Evolutionary conservation across 30 jellyfish, hydroid and myxozoan genomes (phyloP), one percentile per base, ranked within the genome.

Genomic region (Aurelia coerulea): DNA sequence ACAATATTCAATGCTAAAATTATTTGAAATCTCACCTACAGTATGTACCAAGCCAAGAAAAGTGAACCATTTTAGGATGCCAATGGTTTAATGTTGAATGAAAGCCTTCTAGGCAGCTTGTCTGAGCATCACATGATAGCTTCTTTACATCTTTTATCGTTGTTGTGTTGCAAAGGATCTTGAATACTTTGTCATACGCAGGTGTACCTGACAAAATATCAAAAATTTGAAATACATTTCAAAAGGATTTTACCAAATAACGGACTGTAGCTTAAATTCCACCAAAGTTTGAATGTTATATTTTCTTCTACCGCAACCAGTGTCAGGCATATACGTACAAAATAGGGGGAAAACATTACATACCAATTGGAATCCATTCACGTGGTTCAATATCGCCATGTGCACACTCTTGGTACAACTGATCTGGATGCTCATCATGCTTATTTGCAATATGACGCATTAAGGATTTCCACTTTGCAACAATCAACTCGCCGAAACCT

Each of bases 401-500:
- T 29, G 80, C 80, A 34, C 80, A 69, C 23, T 69, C 56, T 12
- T 69, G 16, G 73, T n/a, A 74, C 29, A 54, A 35, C 18, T 39
- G 54, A 52, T 54, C 69, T 74, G 69, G 72, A 74, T 74, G 69
- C 8, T 74, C 69, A 19, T 46, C 23, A 62, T 79, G 90, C 41
- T 79, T 65, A 29, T 65, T 81, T 39, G 81, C 90, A 62, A 62
- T 52, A 65, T 79, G 90, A 18, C 79, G 54, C 59, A 79, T 52
- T 18, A 79, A 16, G 6, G 81, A 79, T 32, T 79, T 52, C 81
- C 90, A 79, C 49, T 79, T 64, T 19, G 90, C 90, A 64, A 41
- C 79, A 42, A 79, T 79, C 42, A 79, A 58, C 13, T 63, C 62
- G 31, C 90, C 90, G 46, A 79, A 67, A 12, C 90, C 90, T 46